Base-by-base conservation (phyloP, 35 echinoderm and acorn worm genomes). In the Patiria miniata region DNA sequence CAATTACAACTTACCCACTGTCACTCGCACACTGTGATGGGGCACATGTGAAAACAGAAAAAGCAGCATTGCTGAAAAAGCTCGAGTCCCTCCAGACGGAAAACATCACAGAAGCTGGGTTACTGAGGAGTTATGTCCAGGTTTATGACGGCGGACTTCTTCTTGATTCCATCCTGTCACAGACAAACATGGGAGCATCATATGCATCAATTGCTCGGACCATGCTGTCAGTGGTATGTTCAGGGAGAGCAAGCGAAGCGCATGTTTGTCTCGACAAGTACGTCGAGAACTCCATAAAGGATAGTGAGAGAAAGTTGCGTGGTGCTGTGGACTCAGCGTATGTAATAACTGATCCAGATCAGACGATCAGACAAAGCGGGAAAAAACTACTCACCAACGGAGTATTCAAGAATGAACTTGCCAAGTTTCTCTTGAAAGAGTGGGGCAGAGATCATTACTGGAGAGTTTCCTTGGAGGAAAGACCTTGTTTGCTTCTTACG, bases 11-110 rank as follows among this genome's bases (percentile, higher is more conserved):
- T 15, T 90, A 8, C 17, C 87, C 93, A 16, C 77, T 94, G n/a
- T 80, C 83, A 68, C 78, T 94, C 23, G 87, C 93, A 21, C 93
- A 95, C 61, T 83, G 79, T 84, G 85, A 93, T 85, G 91, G 91
- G 44, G 39, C 73, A 47, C 68, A 50, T 79, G 86, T 89, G 34
- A 93, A 88, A 88, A 77, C 77, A 2, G 60, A 58, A 76, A 92
- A 84, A 59, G 7, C 61, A 55, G 55, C 89, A n/a, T 51, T 85
- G 18, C 60, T 78, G 39, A 84, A 85, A 82, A 84, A 59, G 18
- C 54, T 84, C 16, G 82, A 91, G 69, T 85, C 81, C 22, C 9
- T 85, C 33, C 89, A 91, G 47, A 61, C 78, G 65, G 87, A 34
- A n/a, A n/a, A n/a, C n/a, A n/a, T 89, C 78, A 81, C 57, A 15